phyloP scores from a whole-genome alignment of 2,113 vertebrate genomes.

The Mastomys natalensis region DNA sequence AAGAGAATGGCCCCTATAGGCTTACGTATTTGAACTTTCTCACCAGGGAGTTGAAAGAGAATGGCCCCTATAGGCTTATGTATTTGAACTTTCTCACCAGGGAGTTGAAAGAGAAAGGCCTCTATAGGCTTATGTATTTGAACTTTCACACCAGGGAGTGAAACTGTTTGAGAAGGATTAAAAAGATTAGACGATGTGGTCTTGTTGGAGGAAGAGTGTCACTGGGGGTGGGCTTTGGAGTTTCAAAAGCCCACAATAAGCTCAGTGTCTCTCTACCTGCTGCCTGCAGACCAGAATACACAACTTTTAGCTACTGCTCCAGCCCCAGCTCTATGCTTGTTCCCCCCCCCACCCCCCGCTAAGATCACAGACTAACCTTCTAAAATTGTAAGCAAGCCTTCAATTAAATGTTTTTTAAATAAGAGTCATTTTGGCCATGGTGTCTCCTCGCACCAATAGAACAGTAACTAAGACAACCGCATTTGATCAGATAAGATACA shows the following conservation, averaged over 20 bases:
- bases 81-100: background rate
- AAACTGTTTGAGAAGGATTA: background rate
- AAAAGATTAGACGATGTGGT: background rate
- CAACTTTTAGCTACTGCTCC: background rate
- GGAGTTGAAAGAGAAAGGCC: background rate
- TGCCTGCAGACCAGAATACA: background rate
- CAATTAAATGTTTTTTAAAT: background rate
- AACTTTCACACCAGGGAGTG: background rate
- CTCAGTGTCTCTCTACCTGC: background rate
- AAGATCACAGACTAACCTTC: background rate
- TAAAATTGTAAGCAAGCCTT: background rate
- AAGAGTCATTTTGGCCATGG: background rate
- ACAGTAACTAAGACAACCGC: background rate
- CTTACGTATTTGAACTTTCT: background rate
- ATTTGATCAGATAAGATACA: background rate
- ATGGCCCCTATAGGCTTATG: background rate
- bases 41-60: background rate
- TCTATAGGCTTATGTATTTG: background rate
- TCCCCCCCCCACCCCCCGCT: too few relatives aligned
- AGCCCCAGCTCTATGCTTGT: background rate
- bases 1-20: background rate
- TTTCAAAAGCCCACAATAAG: background rate
- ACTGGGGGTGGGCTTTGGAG: background rate
- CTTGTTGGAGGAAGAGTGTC: background rate
- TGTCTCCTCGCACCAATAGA: background rate